These are phyloP conservation scores for Phallusia fumigata DNA, from an alignment of 23 tunicate species.

Conservation along the genomic window DNA sequence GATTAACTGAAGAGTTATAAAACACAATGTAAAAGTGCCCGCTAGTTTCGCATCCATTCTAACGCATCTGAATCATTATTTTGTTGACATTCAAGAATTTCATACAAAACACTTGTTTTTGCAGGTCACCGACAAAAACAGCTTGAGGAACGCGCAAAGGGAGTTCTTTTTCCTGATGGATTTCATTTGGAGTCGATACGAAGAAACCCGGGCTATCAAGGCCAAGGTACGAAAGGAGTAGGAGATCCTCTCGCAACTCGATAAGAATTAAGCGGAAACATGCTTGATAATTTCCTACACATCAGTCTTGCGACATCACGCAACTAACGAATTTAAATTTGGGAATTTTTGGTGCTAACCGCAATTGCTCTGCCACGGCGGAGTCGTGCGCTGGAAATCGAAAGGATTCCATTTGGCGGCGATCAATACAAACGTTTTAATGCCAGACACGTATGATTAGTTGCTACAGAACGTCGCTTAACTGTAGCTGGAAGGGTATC, in stretches of 20 bases:
- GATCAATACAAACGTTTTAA: not conserved
- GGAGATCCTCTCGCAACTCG: not conserved
- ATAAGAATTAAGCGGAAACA: not conserved
- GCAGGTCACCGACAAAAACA: conserved; percentile 86
- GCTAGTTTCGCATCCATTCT: no score
- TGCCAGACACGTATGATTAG: not conserved
- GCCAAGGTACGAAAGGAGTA: conserved; percentile 45
- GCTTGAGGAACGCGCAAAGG: conserved; percentile 62
- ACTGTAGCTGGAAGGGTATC: no score
- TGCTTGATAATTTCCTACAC: not conserved
- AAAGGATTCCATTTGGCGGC: not conserved
- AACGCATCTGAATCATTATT: not conserved
- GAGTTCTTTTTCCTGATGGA: conserved; percentile 64
- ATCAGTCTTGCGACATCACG: not conserved
- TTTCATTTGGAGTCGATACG: conserved; percentile 54
- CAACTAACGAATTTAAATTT: not conserved
- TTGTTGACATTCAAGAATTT: not conserved
- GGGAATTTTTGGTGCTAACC: not conserved
- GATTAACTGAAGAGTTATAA: not conserved
- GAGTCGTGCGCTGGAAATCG: not conserved
- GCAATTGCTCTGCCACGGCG: not conserved
- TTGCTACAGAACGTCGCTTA: not conserved
- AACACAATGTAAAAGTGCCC: not conserved
- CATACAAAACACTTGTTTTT: not conserved
- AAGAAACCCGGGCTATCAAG: conserved; percentile 59